These are phyloP conservation scores for Philhelius pedissequus DNA, from an alignment of 2,888 invertebrate genomes.

Conservation along the genomic window DNA sequence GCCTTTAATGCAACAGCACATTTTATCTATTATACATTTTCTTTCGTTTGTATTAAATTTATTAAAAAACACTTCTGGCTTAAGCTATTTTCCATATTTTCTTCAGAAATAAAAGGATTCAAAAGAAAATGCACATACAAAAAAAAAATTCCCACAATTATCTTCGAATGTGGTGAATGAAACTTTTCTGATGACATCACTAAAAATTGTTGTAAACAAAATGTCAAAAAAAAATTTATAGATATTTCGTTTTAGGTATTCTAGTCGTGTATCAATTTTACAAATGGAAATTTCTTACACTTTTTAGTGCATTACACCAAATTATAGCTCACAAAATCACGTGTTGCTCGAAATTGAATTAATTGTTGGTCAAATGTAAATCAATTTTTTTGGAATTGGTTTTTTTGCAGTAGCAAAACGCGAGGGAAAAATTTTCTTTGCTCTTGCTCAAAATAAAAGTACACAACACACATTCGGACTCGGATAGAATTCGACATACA, in stretches of 20 bases:
- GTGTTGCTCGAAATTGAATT: slow-evolving; percentile 61
- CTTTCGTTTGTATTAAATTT: background rate
- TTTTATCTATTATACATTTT: background rate
- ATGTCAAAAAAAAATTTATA: slow-evolving; percentile 69
- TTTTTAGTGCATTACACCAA: slow-evolving; percentile 51
- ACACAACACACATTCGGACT: slow-evolving; percentile 50
- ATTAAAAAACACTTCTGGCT: slow-evolving; percentile 16
- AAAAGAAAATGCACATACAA: slow-evolving; percentile 49
- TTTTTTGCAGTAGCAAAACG: slow-evolving; percentile 51
- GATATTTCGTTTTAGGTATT: slow-evolving; percentile 33
- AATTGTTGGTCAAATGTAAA: slow-evolving; percentile 34
- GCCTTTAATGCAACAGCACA: background rate
- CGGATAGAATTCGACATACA: no score
- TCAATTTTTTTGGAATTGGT: slow-evolving; percentile 35
- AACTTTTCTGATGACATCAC: slow-evolving; percentile 79
- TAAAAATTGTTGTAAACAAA: slow-evolving; percentile 79
- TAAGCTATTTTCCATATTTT: slow-evolving; percentile 29
- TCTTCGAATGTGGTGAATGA: slow-evolving; percentile 48
- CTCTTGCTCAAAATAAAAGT: slow-evolving; percentile 45
- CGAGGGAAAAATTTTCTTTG: slow-evolving; percentile 65
- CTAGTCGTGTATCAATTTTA: slow-evolving; percentile 26
- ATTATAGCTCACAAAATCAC: slow-evolving; percentile 40
- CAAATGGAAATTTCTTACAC: slow-evolving; percentile 43
- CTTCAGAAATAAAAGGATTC: background rate
- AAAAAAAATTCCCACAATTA: slow-evolving; percentile 43